Percentiles rank a stretch among this genome's conserved stretches.
Evolutionary conservation across 2,888 invertebrate genomes (phyloP).

Genomic region (Exocentrus adspersus): DNA sequence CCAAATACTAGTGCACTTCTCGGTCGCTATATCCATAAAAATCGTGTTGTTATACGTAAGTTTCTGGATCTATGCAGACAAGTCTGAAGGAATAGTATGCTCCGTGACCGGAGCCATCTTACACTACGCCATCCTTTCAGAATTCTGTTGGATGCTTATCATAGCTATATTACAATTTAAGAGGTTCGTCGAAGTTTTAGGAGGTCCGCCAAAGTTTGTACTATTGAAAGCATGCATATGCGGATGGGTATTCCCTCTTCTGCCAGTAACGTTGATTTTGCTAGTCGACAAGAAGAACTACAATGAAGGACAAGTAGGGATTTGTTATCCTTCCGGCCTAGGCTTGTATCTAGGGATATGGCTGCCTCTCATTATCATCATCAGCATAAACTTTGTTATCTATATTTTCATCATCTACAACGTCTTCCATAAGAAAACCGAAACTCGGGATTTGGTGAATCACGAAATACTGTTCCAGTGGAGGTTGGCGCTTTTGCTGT

Average conservation of each 20-base stretch:
- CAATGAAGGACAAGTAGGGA: constrained; percentile 57
- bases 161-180: constrained; percentile 76
- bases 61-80: constrained; percentile 46
- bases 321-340: constrained; percentile 69
- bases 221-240: constrained; percentile 70
- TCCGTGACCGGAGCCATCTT: constrained; percentile 68
- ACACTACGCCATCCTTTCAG: constrained; percentile 75
- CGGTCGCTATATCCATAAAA: constrained; percentile 53
- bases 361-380: constrained; percentile 66
- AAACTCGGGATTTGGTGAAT: constrained; percentile 47
- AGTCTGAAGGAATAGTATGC: constrained; percentile 67
- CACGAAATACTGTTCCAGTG: constrained; percentile 64
- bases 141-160: constrained; percentile 79
- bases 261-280: constrained; percentile 66
- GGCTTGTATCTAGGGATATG: constrained; percentile 68
- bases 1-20: constrained; percentile 57
- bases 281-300: constrained; percentile 66
- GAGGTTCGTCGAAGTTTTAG: constrained; percentile 72
- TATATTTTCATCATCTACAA: constrained; percentile 69
- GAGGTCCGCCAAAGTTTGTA: constrained; percentile 64
- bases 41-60: constrained; percentile 52
- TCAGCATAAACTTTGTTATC: constrained; percentile 68
- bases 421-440: constrained; percentile 61
- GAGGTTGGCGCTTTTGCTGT: constrained; percentile 69
- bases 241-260: constrained; percentile 71